A percentile compares a stretch with the other conserved stretches of the same genome.
Evolutionary conservation across 2,113 vertebrate species (phyloP).

Genomic region (Oreochromis spilurus): DNA sequence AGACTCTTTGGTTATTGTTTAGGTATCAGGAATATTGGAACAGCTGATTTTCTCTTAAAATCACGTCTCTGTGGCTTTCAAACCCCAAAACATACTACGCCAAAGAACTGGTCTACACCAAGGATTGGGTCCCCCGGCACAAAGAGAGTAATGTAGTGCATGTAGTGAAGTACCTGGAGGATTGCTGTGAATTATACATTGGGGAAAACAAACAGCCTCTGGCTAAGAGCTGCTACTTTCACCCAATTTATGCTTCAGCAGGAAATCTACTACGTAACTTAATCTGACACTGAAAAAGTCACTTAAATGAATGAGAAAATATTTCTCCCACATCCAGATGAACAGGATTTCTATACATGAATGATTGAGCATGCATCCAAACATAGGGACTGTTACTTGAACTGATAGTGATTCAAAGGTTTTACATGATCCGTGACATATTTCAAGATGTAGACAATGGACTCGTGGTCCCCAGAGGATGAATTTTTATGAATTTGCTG

Average conservation of each 20-base stretch:
- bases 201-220: not conserved
- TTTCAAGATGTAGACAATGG: not conserved
- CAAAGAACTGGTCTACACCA: not conserved
- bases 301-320: not conserved
- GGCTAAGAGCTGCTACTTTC: not conserved
- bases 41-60: accelerated
- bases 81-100: not conserved
- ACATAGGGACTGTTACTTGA: not conserved
- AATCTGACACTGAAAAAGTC: not conserved
- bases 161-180: not conserved
- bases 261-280: not conserved
- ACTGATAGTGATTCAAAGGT: not conserved
- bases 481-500: not conserved
- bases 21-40: not conserved
- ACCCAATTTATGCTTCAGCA: not conserved
- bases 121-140: accelerated
- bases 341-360: not conserved
- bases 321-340: not conserved
- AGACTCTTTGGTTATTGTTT: not conserved
- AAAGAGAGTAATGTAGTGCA: not conserved
- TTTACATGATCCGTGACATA: not conserved
- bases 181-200: not conserved
- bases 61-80: not conserved
- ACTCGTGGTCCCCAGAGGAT: not conserved
- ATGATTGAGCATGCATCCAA: not conserved